Evolutionary conservation across 2,888 invertebrate species (phyloP), one percentile per base, ranked within the genome.

Genomic region (Muschampia plurimacula): DNA sequence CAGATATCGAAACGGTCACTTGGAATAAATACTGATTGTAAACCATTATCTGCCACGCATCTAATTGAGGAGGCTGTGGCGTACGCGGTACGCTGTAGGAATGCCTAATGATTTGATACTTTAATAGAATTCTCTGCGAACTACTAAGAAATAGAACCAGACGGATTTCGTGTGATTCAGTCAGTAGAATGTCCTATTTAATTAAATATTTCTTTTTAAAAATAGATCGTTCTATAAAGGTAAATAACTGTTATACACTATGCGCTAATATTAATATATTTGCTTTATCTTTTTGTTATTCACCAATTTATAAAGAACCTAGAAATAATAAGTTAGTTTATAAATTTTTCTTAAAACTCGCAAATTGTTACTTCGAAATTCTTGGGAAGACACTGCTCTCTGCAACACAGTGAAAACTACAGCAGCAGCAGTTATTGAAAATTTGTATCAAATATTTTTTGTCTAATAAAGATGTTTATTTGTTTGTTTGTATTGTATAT

Each of bases 11-110:
- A 78, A 81, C 76, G 80, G 81, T 74, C 76, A 82, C 74, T 85
- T 82, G 74, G 75, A 77, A 78, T 79, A 83, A 82, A 80, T 82
- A 78, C 82, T 80, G 77, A 80, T 86, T 85, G 83, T 81, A 80
- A 80, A 85, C 83, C 77, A 77, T 80, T 78, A 79, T 78, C 79
- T 75, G 77, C 81, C 77, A 82, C 83, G 80, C 80, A 77, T 84
- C 82, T 85, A 86, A 86, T 85, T 83, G 85, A 82, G 80, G 84
- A 77, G 80, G 82, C 78, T 81, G 82, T 80, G 79, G 80, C 78
- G 80, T 79, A 80, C 79, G 77, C 74, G 74, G 77, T 78, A 81
- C 81, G 75, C 73, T 78, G 74, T 78, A 76, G 76, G 83, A 85
- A 84, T 86, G 80, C 69, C 67, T 75, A 78, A 80, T 75, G 74